These are phyloP conservation scores for Drosophila pectinifera DNA, from an alignment of 1,140 invertebrate species.

Conservation along the genomic window DNA sequence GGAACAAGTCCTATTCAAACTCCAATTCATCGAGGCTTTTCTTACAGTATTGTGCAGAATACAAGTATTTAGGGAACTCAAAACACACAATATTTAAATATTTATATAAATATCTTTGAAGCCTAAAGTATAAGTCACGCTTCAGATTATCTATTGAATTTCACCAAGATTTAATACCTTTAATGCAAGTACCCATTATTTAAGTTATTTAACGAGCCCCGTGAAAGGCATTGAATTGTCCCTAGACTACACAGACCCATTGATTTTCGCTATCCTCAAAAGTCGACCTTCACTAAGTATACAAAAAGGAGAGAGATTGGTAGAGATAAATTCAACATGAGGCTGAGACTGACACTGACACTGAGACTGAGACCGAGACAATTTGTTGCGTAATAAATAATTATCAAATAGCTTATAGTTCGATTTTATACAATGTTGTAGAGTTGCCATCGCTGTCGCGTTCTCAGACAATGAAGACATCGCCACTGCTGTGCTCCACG, in stretches of 20 bases:
- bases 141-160: neutral
- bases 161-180: neutral
- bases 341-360: slow-evolving; percentile 37
- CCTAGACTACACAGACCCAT: neutral
- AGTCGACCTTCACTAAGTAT: slow-evolving; percentile 4
- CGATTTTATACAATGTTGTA: slow-evolving; percentile 35
- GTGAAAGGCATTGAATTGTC: neutral
- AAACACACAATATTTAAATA: no score
- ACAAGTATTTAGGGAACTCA: neutral
- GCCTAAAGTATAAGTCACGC: no score
- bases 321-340: slow-evolving; percentile 42
- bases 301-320: slow-evolving; percentile 2
- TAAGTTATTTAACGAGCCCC: neutral
- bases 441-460: slow-evolving; percentile 2
- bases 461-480: slow-evolving; percentile 77
- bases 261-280: neutral
- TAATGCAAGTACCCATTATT: neutral
- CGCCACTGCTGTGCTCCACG: slow-evolving; percentile 59
- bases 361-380: slow-evolving; percentile 38
- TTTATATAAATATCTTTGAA: no score
- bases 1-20: neutral
- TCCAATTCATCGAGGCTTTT: no score
- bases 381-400: slow-evolving; percentile 65
- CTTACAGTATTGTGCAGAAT: neutral
- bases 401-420: slow-evolving; percentile 35